Conservation (phyloP, 2,797 vertebrate species). For the Poeciliopsis presidionis region DNA sequence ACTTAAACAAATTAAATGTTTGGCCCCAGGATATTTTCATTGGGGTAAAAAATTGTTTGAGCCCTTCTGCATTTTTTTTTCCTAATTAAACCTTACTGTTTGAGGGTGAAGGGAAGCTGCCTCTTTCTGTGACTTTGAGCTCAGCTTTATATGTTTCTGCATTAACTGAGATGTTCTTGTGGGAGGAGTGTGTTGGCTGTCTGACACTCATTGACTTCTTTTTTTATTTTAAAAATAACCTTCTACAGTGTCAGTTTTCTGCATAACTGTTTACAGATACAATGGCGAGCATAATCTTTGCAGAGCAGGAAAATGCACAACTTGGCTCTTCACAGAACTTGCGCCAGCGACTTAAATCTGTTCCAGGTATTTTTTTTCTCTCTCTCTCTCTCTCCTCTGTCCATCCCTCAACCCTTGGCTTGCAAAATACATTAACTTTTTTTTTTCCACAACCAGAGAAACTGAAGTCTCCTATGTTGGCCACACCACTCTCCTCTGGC, state of each 20-base stretch:
- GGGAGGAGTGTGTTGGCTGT: neutral
- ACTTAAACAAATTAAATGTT: too few species aligned
- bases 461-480: conserved; percentile 48
- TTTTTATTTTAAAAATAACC: too few species aligned
- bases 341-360: conserved; percentile 67
- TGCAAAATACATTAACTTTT: neutral
- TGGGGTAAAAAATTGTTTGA: neutral
- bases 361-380: conserved; percentile 57
- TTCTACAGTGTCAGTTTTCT: neutral
- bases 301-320: conserved; percentile 64
- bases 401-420: neutral
- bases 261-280: conserved; percentile 32
- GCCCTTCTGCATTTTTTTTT: neutral
- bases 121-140: too few species aligned
- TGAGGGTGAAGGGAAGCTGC: too few species aligned
- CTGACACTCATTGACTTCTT: neutral
- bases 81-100: too few species aligned
- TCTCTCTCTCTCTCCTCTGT: rapidly evolving
- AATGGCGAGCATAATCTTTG: conserved; percentile 64
- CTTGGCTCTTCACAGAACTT: conserved; percentile 54
- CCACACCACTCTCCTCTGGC: conserved; percentile 52
- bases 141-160: too few species aligned
- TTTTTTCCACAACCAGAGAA: conserved; percentile 46
- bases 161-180: neutral
- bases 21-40: too few species aligned